These are phyloP conservation scores for Spodoptera littoralis DNA, from an alignment of 2,888 invertebrate species.

Conservation along the genomic window DNA sequence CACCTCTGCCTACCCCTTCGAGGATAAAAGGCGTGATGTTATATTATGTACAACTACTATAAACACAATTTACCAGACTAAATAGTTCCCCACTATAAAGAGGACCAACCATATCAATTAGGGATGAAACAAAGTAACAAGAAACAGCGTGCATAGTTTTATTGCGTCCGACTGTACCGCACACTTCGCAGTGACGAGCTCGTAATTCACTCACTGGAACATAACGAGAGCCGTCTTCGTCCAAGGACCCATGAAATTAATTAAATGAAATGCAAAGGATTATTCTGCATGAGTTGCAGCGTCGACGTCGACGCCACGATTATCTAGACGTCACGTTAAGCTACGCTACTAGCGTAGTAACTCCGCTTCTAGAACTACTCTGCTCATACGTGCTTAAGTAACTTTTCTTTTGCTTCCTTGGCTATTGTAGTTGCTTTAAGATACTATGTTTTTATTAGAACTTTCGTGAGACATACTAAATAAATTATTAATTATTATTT, in stretches of 20 bases:
- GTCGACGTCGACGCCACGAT: conserved; percentile 46
- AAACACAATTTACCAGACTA: too few species aligned
- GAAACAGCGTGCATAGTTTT: conserved; percentile 8
- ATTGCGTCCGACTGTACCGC: conserved; percentile 40
- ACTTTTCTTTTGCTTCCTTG: conserved; percentile 7
- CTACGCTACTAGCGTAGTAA: too few species aligned
- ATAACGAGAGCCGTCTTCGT: conserved; percentile 63
- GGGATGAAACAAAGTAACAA: conserved; percentile 14
- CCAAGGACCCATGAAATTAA: conserved; percentile 73
- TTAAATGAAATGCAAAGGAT: conserved; percentile 74
- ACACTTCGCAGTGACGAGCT: conserved; percentile 37
- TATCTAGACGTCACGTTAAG: conserved; percentile 32
- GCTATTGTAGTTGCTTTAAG: conserved; percentile 4
- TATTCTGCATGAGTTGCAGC: conserved; percentile 64
- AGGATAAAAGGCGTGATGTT: too few species aligned
- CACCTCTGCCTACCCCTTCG: too few species aligned
- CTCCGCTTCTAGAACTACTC: conserved; percentile 16
- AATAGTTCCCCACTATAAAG: background rate
- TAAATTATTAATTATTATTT: too few species aligned
- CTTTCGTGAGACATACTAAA: too few species aligned
- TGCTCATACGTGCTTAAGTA: conserved; percentile 53
- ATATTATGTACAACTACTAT: too few species aligned
- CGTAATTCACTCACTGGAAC: conserved; percentile 56
- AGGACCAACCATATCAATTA: background rate
- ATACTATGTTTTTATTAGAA: too few species aligned